phyloP scores from a whole-genome alignment of 2,113 vertebrate species.

The Gadus chalcogrammus region DNA sequence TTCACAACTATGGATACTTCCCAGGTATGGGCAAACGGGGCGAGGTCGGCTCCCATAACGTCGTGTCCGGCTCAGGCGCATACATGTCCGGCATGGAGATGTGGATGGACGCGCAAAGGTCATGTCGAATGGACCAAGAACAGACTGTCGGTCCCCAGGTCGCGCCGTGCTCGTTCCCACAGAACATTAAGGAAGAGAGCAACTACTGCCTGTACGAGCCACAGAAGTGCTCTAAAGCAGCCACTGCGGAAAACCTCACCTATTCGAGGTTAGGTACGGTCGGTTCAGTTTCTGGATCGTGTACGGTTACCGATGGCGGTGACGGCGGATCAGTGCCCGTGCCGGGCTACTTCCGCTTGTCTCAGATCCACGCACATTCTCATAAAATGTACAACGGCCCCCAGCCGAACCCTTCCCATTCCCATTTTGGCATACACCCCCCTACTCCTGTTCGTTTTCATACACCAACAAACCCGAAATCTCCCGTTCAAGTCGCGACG shows the following conservation, averaged over 20 bases:
- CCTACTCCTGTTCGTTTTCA: constrained; percentile 83
- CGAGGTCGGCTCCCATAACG: constrained; percentile 80
- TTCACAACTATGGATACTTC: constrained; percentile 96
- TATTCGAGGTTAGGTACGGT: constrained; percentile 81
- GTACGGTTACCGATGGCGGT: constrained; percentile 68
- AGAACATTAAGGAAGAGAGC: constrained; percentile 96
- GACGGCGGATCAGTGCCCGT: constrained; percentile 83
- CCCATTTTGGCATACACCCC: constrained; percentile 76
- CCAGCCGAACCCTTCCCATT: constrained; percentile 79
- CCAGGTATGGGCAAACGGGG: constrained; percentile 86
- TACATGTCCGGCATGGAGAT: constrained; percentile 93
- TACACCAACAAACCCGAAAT: constrained; percentile 77
- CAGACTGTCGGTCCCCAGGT: constrained; percentile 79
- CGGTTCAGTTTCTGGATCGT: constrained; percentile 79
- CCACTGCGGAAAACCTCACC: constrained; percentile 80
- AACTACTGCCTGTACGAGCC: constrained; percentile 95
- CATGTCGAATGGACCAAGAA: constrained; percentile 91
- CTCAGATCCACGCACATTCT: constrained; percentile 91
- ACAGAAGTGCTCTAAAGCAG: constrained; percentile 88
- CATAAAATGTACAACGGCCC: constrained; percentile 84
- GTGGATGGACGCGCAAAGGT: constrained; percentile 92
- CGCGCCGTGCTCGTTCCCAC: constrained; percentile 89
- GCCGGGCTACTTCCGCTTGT: constrained; percentile 97
- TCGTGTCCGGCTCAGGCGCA: constrained; percentile 78
- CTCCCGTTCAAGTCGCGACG: constrained; percentile 72